These are phyloP conservation scores for Drosophila nebulosa DNA, from an alignment of 1,140 invertebrate species.

Conservation along the genomic window DNA sequence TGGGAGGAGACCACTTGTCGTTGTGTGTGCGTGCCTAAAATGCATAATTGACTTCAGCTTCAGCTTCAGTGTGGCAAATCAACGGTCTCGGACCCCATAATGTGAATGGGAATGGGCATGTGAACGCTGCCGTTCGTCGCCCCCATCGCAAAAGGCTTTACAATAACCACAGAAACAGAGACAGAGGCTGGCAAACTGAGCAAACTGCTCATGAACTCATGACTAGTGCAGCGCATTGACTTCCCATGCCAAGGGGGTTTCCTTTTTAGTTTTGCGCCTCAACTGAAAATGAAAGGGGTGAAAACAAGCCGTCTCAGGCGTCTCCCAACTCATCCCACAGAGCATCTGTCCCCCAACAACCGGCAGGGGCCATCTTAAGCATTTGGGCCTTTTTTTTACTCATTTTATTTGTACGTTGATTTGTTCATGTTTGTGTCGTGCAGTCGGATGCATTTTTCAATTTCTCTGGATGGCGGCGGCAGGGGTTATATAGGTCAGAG, in stretches of 20 bases:
- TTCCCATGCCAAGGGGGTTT: conserved; percentile 58
- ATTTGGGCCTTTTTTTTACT: conserved; percentile 63
- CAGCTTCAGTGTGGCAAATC: background rate
- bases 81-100: conserved; percentile 32
- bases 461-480: conserved; percentile 18
- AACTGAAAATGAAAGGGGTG: conserved; percentile 66
- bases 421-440: conserved; percentile 53
- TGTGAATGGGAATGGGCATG: conserved; percentile 7
- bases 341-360: background rate
- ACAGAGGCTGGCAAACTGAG: too few species aligned
- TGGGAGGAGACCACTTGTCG: conserved; percentile 53
- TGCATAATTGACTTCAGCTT: conserved; percentile 65
- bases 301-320: conserved; percentile 14
- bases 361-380: background rate
- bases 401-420: conserved; percentile 62
- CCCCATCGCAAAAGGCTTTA: conserved; percentile 64
- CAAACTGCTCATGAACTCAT: conserved; percentile 66
- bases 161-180: conserved; percentile 45
- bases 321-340: background rate
- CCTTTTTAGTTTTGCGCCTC: conserved; percentile 54
- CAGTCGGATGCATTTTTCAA: conserved; percentile 55
- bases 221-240: conserved; percentile 61
- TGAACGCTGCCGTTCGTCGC: conserved; percentile 15
- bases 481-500: conserved; percentile 74
- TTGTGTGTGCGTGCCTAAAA: conserved; percentile 73